Percentiles rank a stretch among this genome's conserved stretches.
Evolutionary conservation across 2,113 vertebrate species (phyloP).

Genomic region (Odontesthes bonariensis): DNA sequence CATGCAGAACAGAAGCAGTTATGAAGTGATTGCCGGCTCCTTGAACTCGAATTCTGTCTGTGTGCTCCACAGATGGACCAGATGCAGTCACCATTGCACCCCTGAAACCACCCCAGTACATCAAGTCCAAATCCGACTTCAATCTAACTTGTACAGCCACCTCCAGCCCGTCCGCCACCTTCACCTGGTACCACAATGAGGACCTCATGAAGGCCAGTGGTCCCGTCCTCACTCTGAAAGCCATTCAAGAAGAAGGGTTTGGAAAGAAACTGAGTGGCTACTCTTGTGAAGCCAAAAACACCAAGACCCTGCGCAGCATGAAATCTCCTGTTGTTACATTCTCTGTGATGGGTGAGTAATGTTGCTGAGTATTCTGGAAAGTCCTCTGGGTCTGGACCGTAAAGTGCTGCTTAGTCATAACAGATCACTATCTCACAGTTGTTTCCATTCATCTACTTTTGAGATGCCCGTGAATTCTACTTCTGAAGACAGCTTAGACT

Average conservation of each 20-base stretch:
- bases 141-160: conserved; percentile 63
- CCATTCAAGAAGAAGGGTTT: not conserved
- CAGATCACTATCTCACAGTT: not conserved
- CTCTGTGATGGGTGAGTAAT: conserved; percentile 71
- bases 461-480: too few relatives aligned
- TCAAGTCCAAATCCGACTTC: conserved; percentile 53
- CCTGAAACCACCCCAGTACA: fast-evolving
- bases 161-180: conserved; percentile 70
- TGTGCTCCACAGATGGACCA: conserved; percentile 75
- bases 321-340: not conserved
- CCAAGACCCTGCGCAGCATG: conserved; percentile 50
- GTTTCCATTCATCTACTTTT: too few relatives aligned
- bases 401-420: not conserved
- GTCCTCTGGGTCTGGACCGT: not conserved
- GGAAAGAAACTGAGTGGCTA: conserved; percentile 14
- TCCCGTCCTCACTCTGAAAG: conserved; percentile 24
- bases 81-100: conserved; percentile 45
- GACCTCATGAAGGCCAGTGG: fast-evolving
- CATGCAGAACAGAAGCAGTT: not conserved
- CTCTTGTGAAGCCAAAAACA: conserved; percentile 70
- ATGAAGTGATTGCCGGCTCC: not conserved
- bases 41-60: not conserved
- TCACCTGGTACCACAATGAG: conserved; percentile 59
- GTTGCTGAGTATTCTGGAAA: not conserved
- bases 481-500: too few relatives aligned